These are phyloP conservation scores for Drosophila pseudotakahashii DNA, from an alignment of 2,888 invertebrate species.

Conservation along the genomic window DNA sequence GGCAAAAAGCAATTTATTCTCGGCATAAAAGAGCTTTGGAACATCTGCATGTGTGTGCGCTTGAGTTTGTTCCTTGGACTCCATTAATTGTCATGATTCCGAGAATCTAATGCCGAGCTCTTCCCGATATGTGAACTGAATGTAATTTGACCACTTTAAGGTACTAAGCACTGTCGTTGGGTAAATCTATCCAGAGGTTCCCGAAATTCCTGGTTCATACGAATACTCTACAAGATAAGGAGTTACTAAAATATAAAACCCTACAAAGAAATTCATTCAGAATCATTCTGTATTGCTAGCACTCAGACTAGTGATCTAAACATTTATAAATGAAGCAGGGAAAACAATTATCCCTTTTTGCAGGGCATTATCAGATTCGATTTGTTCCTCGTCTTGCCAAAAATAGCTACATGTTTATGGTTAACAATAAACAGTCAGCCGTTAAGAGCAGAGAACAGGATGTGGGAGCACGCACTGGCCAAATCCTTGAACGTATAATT, in stretches of 20 bases:
- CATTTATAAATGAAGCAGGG: background rate
- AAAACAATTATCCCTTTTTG: background rate
- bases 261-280: too few species aligned
- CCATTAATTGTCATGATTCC: constrained; percentile 38
- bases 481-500: constrained; percentile 73
- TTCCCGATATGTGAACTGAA: background rate
- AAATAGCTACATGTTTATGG: background rate
- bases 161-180: background rate
- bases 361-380: background rate
- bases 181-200: background rate
- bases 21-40: constrained; percentile 34
- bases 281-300: too few species aligned
- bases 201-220: too few species aligned
- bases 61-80: constrained; percentile 19
- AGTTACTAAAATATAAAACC: too few species aligned
- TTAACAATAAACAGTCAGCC: constrained; percentile 19
- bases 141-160: too few species aligned
- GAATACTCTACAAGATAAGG: too few species aligned
- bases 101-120: constrained; percentile 9
- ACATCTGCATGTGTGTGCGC: background rate
- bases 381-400: background rate
- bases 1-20: constrained; percentile 46
- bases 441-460: constrained; percentile 14
- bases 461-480: constrained; percentile 51
- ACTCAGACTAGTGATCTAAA: too few species aligned